Conservation (phyloP, 1,140 invertebrate genomes). For the Mizuhopecten yessoensis region DNA sequence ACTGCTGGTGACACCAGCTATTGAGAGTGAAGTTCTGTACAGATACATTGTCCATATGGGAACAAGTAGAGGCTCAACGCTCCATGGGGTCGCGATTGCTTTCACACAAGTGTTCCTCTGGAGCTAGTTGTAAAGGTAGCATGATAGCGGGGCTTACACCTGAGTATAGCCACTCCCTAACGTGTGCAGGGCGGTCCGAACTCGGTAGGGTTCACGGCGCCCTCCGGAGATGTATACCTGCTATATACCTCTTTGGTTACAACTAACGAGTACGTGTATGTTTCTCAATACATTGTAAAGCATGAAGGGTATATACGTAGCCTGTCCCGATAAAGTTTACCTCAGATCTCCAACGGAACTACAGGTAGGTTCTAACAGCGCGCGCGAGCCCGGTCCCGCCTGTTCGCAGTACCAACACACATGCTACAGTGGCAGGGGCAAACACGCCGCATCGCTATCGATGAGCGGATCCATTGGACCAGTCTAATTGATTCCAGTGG, state of each 20-base stretch:
- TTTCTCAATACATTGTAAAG: conserved; percentile 19
- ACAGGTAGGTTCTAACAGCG: background rate
- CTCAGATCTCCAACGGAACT: background rate
- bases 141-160: background rate
- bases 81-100: background rate
- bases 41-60: background rate
- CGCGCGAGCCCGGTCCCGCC: no score
- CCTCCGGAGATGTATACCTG: background rate
- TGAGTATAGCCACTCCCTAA: conserved; percentile 4
- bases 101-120: background rate
- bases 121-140: background rate
- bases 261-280: background rate
- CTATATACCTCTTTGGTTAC: conserved; percentile 15
- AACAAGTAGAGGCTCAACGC: background rate
- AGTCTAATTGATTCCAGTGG: conserved; percentile 32
- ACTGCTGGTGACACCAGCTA: background rate
- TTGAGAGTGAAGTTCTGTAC: background rate
- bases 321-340: conserved; percentile 31
- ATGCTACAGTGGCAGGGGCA: background rate
- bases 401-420: background rate
- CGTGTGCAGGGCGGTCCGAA: conserved; percentile 17
- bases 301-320: background rate
- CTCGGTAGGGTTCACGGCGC: background rate
- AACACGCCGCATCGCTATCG: background rate
- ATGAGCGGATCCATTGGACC: background rate